phyloP scores from a whole-genome alignment of 2,113 vertebrate species.

The Lagopus leucura region DNA sequence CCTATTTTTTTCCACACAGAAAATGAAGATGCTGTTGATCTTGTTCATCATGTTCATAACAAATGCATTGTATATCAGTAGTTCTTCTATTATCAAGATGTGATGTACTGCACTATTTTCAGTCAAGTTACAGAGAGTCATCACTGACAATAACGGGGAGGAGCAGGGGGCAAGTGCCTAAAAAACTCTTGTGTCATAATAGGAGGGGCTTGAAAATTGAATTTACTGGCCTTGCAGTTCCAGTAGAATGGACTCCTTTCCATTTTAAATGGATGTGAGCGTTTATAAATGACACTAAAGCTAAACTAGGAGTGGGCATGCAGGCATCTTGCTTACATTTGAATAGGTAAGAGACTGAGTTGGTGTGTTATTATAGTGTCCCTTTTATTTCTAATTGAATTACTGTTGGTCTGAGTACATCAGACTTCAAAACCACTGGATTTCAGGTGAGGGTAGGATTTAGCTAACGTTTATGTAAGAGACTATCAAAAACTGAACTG shows the following conservation, averaged over 20 bases:
- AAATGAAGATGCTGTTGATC: not conserved
- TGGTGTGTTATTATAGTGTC: not conserved
- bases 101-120: not conserved
- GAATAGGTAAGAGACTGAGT: not conserved
- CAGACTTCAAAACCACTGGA: not conserved
- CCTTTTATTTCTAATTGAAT: not conserved
- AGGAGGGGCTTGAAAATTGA: not conserved
- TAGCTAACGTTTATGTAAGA: not conserved
- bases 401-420: not conserved
- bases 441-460: not conserved
- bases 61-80: conserved; percentile 19
- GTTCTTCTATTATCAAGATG: not conserved
- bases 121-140: rapidly evolving
- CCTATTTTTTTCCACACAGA: not conserved
- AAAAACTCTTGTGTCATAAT: not conserved
- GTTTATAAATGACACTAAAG: not conserved
- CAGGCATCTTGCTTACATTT: not conserved
- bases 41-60: not conserved
- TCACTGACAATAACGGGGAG: not conserved
- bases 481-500: not conserved
- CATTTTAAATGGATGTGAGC: not conserved
- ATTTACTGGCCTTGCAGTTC: not conserved
- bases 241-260: not conserved
- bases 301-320: not conserved
- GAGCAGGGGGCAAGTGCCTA: not conserved